Conservation (phyloP, 1,140 invertebrate genomes). For the Phymorhynchus buccinoides region DNA sequence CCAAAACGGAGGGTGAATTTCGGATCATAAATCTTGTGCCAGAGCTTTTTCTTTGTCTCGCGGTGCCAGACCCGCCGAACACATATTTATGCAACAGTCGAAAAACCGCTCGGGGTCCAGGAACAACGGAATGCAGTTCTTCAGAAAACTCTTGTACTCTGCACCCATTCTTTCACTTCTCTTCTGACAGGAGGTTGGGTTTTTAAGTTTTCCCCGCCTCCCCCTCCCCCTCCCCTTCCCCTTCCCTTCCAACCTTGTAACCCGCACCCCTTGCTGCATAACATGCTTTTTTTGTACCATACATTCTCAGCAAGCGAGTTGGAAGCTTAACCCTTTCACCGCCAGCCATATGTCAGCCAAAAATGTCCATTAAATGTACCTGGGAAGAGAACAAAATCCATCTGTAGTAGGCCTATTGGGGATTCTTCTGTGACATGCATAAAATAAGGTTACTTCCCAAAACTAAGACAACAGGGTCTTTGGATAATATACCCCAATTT, state of each 20-base stretch:
- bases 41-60: not conserved
- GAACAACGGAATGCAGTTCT: not conserved
- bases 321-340: no score
- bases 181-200: no score
- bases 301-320: not conserved
- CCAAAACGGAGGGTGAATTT: no score
- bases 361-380: no score
- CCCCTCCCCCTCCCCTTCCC: not conserved
- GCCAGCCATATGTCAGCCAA: no score
- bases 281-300: not conserved
- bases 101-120: not conserved
- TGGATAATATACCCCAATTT: no score
- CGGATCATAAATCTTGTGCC: constrained; percentile 6
- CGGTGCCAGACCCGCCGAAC: not conserved
- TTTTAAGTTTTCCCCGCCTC: not conserved
- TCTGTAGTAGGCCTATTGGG: no score
- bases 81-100: constrained; percentile 3
- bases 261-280: not conserved
- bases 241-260: not conserved
- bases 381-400: no score
- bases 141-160: not conserved
- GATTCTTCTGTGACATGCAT: no score
- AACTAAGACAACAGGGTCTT: no score
- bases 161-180: not conserved
- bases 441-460: no score